Evolutionary conservation across 2,888 invertebrate genomes (phyloP).

Genomic region (Lycaena phlaeas): DNA sequence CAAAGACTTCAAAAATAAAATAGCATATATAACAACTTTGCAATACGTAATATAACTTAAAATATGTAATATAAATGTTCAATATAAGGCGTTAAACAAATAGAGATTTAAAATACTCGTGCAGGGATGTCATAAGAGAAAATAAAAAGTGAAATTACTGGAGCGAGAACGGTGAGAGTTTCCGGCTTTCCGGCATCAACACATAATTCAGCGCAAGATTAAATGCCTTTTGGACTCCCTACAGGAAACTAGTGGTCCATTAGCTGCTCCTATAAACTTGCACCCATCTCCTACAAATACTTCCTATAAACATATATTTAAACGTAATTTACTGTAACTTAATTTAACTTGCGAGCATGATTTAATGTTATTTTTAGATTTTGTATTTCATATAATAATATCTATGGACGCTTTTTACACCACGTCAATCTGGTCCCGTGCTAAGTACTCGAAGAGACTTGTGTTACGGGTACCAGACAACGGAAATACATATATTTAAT

Average conservation of each 20-base stretch:
- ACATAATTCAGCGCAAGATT: constrained; percentile 67
- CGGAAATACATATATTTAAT: too few relatives aligned
- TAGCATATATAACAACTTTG: too few relatives aligned
- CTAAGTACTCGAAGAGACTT: too few relatives aligned
- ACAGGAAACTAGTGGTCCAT: constrained; percentile 55
- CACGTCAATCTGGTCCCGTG: too few relatives aligned
- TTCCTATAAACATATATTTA: constrained; percentile 7
- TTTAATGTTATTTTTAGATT: too few relatives aligned
- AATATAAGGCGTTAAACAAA: not conserved
- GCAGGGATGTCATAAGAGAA: constrained; percentile 9
- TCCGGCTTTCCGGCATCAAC: constrained; percentile 58
- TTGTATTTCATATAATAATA: too few relatives aligned
- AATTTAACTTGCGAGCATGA: too few relatives aligned
- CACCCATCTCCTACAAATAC: constrained; percentile 16
- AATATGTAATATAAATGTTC: too few relatives aligned
- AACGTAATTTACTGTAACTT: not conserved
- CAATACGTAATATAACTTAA: too few relatives aligned
- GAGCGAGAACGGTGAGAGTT: constrained; percentile 47
- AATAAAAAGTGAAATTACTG: constrained; percentile 54
- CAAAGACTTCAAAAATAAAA: too few relatives aligned
- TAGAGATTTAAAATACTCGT: constrained; percentile 3
- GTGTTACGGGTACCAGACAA: too few relatives aligned
- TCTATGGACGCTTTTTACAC: too few relatives aligned
- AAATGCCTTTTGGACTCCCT: constrained; percentile 61
- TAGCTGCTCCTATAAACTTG: constrained; percentile 34